Percentiles rank a stretch among this genome's conserved stretches.
Evolutionary conservation across 2,888 invertebrate species (phyloP).

Genomic region (Drosophila nr. perissopoda): DNA sequence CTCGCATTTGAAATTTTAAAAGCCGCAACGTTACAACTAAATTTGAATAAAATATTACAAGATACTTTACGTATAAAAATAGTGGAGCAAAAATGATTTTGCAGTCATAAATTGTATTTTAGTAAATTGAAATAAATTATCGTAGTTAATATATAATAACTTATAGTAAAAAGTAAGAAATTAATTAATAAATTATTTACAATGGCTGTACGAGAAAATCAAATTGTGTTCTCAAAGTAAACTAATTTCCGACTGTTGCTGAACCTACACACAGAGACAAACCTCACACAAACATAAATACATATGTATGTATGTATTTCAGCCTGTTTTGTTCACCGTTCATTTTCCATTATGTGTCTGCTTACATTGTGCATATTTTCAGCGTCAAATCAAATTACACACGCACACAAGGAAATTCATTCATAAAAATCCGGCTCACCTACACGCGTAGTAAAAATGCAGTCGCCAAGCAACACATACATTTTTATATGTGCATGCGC

Average conservation of each 20-base stretch:
- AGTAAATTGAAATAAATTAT: background rate
- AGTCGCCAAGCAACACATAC: constrained; percentile 37
- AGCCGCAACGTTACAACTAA: background rate
- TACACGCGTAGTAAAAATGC: constrained; percentile 79
- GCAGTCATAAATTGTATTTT: background rate
- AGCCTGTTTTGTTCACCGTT: constrained; percentile 27
- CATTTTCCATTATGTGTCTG: constrained; percentile 32
- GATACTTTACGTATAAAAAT: background rate
- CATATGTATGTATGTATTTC: background rate
- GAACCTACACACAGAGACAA: constrained; percentile 21
- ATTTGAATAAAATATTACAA: background rate
- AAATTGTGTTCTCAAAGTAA: constrained; percentile 10
- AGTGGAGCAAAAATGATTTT: background rate
- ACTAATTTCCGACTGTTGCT: constrained; percentile 13
- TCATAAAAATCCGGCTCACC: constrained; percentile 81
- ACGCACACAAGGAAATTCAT: constrained; percentile 70
- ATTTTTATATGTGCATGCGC: background rate
- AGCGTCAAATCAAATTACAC: constrained; percentile 46
- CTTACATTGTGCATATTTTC: constrained; percentile 41
- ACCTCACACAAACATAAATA: background rate
- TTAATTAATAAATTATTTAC: background rate
- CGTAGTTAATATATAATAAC: background rate
- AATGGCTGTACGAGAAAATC: background rate
- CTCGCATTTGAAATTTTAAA: background rate
- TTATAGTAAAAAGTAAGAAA: background rate